Percentiles rank a stretch among this genome's conserved stretches.
These are phyloP conservation scores for Octopus sinensis DNA, from an alignment of 1,140 invertebrate species.

Conservation along the genomic window DNA sequence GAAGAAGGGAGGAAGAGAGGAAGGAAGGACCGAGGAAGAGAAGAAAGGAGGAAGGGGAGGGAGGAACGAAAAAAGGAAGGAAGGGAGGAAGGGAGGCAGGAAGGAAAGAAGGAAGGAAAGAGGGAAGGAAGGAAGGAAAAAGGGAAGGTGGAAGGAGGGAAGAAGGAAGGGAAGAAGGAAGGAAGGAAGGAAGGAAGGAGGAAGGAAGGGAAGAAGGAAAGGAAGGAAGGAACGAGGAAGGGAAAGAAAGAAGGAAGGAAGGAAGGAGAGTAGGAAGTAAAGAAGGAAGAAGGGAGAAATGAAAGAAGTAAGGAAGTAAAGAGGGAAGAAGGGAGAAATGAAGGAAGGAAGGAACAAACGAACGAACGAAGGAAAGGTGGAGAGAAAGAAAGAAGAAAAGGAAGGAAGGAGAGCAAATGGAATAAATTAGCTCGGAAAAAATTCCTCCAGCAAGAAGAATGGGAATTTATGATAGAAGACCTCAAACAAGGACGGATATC, in stretches of 20 bases:
- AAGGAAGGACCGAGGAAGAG: neutral
- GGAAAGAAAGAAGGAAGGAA: neutral
- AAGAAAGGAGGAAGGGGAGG: neutral
- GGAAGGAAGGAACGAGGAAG: neutral
- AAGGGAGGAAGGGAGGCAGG: neutral
- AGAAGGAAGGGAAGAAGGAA: neutral
- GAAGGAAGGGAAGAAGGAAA: neutral
- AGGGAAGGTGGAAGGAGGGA: neutral
- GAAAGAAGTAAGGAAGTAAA: neutral
- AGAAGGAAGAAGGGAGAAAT: neutral
- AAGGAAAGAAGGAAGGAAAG: neutral
- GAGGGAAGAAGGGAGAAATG: neutral
- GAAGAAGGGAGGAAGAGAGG: neutral
- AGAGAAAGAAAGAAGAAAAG: neutral
- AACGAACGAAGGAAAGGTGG: neutral
- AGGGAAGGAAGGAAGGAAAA: neutral
- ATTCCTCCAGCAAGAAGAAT: too few relatives aligned
- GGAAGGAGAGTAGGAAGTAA: neutral
- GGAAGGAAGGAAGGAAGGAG: neutral
- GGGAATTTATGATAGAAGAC: too few relatives aligned
- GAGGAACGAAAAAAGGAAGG: neutral
- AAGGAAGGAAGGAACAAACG: neutral
- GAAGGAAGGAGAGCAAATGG: neutral
- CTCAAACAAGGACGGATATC: too few relatives aligned
- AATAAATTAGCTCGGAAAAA: neutral